Conservation (phyloP, 2,113 vertebrate genomes). For the Dromiciops gliroides region DNA sequence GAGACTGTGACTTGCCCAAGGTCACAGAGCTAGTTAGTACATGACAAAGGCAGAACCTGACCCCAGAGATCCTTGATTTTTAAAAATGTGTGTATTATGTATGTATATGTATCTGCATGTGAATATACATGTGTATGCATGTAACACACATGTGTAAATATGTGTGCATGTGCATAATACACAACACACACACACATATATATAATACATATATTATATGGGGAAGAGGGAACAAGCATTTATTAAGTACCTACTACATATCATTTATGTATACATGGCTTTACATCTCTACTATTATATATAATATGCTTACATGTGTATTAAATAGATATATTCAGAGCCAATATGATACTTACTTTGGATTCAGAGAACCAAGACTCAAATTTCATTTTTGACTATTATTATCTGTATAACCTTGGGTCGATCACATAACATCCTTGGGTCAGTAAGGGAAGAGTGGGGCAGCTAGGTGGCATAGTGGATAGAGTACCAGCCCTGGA, state of each 20-base stretch:
- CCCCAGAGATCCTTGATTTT: not conserved
- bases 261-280: not conserved
- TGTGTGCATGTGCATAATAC: too few relatives aligned
- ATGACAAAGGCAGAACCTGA: not conserved
- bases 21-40: not conserved
- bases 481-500: not conserved
- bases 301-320: not conserved
- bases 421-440: not conserved
- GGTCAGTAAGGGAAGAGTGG: not conserved
- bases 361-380: not conserved
- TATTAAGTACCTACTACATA: not conserved
- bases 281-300: not conserved
- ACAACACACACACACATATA: not conserved
- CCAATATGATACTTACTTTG: not conserved
- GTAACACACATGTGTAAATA: too few relatives aligned
- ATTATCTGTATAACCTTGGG: not conserved
- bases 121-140: too few relatives aligned
- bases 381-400: not conserved
- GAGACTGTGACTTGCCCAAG: not conserved
- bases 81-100: too few relatives aligned
- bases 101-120: too few relatives aligned
- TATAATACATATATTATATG: not conserved
- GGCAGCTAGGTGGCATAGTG: not conserved
- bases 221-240: not conserved
- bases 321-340: not conserved